Base-by-base conservation (phyloP, 2,888 invertebrate genomes). In the Adela reaumurella region DNA sequence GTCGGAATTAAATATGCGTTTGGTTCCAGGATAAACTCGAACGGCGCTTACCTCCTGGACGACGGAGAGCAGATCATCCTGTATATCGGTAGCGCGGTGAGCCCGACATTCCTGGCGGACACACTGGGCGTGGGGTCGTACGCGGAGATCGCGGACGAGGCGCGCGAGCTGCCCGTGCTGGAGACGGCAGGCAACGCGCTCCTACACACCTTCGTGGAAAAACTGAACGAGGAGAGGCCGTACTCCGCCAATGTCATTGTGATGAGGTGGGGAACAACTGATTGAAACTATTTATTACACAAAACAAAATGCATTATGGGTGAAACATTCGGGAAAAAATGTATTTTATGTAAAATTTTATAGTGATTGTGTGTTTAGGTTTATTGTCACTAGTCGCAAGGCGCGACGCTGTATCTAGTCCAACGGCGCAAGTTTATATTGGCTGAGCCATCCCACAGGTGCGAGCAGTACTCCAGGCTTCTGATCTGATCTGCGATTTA, bases 21-120 rank as follows among this genome's bases (percentile, higher is more conserved):
- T n/a, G n/a, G n/a, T n/a, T n/a, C n/a, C 65, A 80, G 80, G 80
- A 83, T 94, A 48, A 89, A 88, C 63, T 78, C 86, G 0, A 83
- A 82, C 52, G 98, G 97, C 24, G 92, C 92, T 10, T 99, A 96
- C 68, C 78, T 99, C 2, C 74, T 99, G 67, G 98, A 99, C 70
- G 86, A 89, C 55, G 94, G 94, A 10, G 87, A 89, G 49, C 81
- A 81, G 51, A 87, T 97, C 74, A 84, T 89, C 46, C 66, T 98
- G 47, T 91, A 94, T 67, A 84, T 98, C 42, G 92, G 96, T 45
- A 86, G 90, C 54, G 89, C 84, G 55, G 86, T 91, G 35, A 84
- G 87, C 53, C 81, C 86, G 43, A 83, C 84, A 47, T 90, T 90
- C 67, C 84, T 94, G 57, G 85, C 86, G 50, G 87, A 88, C 53